Percentiles rank a stretch among this genome's conserved stretches.
phyloP scores from a whole-genome alignment of 2,797 vertebrate genomes.

The Phylloscopus collybita region DNA sequence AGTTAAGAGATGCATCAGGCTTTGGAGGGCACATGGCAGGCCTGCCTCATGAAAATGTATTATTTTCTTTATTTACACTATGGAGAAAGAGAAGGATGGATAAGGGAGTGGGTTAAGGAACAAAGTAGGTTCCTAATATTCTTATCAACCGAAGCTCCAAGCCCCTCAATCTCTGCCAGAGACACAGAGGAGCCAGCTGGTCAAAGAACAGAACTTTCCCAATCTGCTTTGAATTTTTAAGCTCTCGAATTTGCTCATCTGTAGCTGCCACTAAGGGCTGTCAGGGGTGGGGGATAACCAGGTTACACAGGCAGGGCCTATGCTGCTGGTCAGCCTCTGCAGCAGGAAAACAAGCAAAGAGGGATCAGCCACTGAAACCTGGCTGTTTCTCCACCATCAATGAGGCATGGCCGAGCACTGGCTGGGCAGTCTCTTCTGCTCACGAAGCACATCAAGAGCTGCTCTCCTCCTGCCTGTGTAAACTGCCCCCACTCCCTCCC shows the following conservation, averaged over 20 bases:
- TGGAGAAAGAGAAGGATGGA: background rate
- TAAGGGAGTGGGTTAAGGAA: background rate
- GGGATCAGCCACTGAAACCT: background rate
- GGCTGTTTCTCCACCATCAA: background rate
- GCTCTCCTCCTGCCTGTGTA: background rate
- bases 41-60: constrained; percentile 43
- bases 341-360: background rate
- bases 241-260: background rate
- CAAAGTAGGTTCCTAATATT: background rate
- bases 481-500: background rate
- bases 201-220: background rate
- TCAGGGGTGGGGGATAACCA: background rate
- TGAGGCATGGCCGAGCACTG: background rate
- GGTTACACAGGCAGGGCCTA: background rate
- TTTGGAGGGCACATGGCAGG: background rate
- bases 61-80: background rate
- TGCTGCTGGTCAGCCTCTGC: background rate
- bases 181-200: background rate
- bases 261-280: background rate
- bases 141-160: background rate
- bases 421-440: background rate
- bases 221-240: background rate
- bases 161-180: background rate
- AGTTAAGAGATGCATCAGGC: background rate
- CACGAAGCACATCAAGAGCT: background rate